Percentiles rank a stretch among this genome's conserved stretches.
Conservation (phyloP, 2,797 vertebrate genomes). For the Poecilia picta region DNA sequence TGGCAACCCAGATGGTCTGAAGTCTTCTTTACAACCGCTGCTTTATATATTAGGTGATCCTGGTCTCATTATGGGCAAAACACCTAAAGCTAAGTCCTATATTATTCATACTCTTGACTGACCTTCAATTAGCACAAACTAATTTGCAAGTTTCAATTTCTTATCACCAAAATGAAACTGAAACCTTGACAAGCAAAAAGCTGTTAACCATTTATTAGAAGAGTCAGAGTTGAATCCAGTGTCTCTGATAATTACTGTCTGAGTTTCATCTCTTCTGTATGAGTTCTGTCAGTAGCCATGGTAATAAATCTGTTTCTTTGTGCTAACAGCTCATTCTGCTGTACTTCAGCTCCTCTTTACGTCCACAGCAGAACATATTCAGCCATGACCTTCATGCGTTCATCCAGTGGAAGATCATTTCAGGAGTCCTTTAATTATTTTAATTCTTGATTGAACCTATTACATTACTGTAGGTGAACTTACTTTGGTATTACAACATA, state of each 20-base stretch:
- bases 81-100: no score
- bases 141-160: no score
- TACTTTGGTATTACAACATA: neutral
- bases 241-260: neutral
- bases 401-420: neutral
- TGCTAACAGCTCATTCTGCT: neutral
- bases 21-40: no score
- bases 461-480: neutral
- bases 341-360: neutral
- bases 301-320: neutral
- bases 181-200: no score
- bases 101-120: no score
- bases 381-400: neutral
- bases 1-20: no score
- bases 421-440: neutral
- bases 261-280: neutral
- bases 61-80: no score
- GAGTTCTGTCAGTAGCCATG: neutral
- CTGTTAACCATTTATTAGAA: no score
- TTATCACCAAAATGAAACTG: no score
- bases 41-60: no score
- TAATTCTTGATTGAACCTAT: neutral
- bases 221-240: no score
- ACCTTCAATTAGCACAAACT: no score
- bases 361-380: neutral